phyloP scores from a whole-genome alignment of 2,888 invertebrate genomes.

The Rhabditophanes sp. region DNA sequence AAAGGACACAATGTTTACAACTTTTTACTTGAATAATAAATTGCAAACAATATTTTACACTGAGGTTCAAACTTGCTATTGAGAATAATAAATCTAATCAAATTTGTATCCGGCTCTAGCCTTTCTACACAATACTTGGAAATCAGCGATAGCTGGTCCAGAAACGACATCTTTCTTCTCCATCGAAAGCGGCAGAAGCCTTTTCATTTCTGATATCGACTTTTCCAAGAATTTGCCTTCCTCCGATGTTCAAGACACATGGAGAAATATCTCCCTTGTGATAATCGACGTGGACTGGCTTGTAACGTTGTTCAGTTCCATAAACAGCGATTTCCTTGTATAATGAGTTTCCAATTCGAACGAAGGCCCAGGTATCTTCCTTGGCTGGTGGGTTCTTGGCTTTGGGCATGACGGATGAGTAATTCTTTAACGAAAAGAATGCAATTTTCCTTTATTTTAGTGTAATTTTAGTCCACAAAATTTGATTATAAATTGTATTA shows the following conservation, averaged over 20 bases:
- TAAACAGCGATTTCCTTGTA: no score
- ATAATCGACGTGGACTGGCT: conserved; percentile 25
- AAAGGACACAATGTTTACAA: no score
- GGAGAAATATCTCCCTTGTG: conserved; percentile 32
- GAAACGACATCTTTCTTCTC: conserved; percentile 20
- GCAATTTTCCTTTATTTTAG: no score
- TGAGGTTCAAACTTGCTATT: no score
- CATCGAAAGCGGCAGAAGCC: conserved; percentile 22
- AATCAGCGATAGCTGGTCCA: conserved; percentile 15
- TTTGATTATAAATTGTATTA: no score
- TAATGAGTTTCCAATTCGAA: no score
- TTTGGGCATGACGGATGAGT: no score
- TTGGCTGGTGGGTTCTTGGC: conserved; percentile 16
- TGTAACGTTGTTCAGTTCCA: no score
- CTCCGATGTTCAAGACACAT: conserved; percentile 23
- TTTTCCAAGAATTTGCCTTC: conserved; percentile 36
- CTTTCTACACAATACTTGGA: conserved; percentile 16
- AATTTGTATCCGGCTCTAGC: conserved; percentile 17
- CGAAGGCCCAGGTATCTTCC: conserved; percentile 20
- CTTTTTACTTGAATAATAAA: no score
- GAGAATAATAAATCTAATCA: no score
- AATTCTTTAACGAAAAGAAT: no score
- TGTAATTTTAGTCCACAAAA: no score
- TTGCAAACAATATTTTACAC: neutral
- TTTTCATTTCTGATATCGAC: conserved; percentile 34